A percentile compares a stretch with the other conserved stretches of the same genome.
These are phyloP conservation scores for Barypeithes pellucidus DNA, from an alignment of 2,888 invertebrate species.

Conservation along the genomic window DNA sequence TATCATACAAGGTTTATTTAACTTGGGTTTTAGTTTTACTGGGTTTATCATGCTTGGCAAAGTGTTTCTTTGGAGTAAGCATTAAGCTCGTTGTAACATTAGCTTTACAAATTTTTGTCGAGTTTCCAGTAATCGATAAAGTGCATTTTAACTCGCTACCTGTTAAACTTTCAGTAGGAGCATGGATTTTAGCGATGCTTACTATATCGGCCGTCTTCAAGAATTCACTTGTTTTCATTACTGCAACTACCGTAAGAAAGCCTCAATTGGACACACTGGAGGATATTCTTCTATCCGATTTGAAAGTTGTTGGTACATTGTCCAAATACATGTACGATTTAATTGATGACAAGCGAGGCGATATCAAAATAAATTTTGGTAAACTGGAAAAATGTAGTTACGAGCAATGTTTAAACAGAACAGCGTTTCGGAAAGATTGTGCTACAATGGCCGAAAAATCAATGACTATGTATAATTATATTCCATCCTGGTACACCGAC, in stretches of 20 bases:
- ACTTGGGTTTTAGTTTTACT: not conserved
- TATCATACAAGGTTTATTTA: not conserved
- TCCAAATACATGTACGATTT: not conserved
- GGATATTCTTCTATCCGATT: not conserved
- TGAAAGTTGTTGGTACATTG: not conserved
- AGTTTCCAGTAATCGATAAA: not conserved
- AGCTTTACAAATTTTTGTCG: not conserved
- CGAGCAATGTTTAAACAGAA: constrained; percentile 4
- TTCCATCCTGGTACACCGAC: constrained; percentile 3
- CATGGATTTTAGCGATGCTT: constrained; percentile 18
- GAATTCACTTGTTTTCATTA: constrained; percentile 20
- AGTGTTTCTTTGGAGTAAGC: not conserved
- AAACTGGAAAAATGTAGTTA: constrained; percentile 5
- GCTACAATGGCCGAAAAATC: not conserved
- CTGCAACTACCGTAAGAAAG: constrained; percentile 18
- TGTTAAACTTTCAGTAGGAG: not conserved
- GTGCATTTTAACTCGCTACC: not conserved
- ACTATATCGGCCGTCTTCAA: constrained; percentile 17
- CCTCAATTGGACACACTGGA: not conserved
- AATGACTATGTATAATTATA: constrained; percentile 2
- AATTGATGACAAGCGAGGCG: not conserved
- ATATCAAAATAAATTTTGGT: not conserved
- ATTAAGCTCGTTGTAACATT: not conserved
- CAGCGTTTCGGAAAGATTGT: not conserved
- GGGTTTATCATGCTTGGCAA: not conserved